Base-by-base conservation (phyloP, 2,888 invertebrate genomes). In the Aquatica leii region DNA sequence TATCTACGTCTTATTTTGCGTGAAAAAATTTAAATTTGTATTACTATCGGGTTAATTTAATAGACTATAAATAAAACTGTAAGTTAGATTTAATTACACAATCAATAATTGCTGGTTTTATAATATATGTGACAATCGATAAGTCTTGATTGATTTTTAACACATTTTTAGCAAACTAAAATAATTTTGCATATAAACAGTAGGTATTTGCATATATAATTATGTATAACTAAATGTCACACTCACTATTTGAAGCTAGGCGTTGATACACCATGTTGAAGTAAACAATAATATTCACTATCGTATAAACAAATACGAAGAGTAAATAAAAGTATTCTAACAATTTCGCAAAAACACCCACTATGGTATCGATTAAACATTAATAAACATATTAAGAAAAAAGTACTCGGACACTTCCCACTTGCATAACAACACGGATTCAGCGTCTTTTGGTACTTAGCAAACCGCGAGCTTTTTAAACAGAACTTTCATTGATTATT, bases 251-350 rank as follows among this genome's bases (percentile, higher is more conserved):
- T 14, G 61, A 46, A n/a, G 67, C 53, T 37, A 70, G 56, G 51
- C 70, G 65, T 56, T 71, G 71, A 46, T 69, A 69, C 43, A 71
- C 71, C 71, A 71, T 71, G 55, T 65, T 65, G 62, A 66, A 41
- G 40, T 65, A 41, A 18, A 67, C 46, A 31, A 60, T 41, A 52
- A 66, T 56, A 31, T 66, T 61, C 49, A 56, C 40, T 17, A 60
- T 20, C 6, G 63, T 56, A 49, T 65, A 62, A 59, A 67, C 41
- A 18, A 56, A 61, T 20, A 56, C 56, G 43, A 61, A 37, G 17
- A 62, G 35, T 31, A 57, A 52, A 57, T 62, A 56, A 62, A 58
- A 12, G 31, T 48, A 62, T 57, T 62, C 51, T 43, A 62, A 57
- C 46, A 62, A 52, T 5, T 48, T 57, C 35, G 41, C 53, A 57